These are phyloP conservation scores for Tanypteryx hageni DNA, from an alignment of 2,888 invertebrate species.

Conservation along the genomic window DNA sequence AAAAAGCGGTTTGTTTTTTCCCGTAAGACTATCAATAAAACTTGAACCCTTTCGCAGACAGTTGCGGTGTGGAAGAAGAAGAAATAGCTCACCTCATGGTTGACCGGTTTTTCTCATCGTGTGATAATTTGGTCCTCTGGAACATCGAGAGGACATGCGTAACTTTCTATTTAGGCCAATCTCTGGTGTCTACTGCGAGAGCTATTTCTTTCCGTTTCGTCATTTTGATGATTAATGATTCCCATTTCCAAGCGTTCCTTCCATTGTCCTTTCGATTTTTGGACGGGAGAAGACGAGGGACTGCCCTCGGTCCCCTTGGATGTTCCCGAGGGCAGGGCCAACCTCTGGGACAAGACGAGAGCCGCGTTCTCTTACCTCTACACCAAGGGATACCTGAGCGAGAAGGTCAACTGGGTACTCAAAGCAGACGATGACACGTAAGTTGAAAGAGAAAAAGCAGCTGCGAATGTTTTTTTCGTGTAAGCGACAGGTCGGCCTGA, in stretches of 20 bases:
- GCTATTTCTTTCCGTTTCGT: neutral
- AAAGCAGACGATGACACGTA: slow-evolving; percentile 58
- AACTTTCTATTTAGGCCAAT: slow-evolving; percentile 7
- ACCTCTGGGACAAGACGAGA: slow-evolving; percentile 51
- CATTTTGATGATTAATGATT: neutral
- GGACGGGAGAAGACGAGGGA: slow-evolving; percentile 31
- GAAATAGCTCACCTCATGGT: neutral
- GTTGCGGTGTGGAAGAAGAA: too few relatives aligned
- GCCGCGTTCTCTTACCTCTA: slow-evolving; percentile 39
- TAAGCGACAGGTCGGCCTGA: neutral
- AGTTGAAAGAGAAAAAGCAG: neutral
- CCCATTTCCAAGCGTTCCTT: neutral
- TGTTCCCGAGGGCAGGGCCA: slow-evolving; percentile 36
- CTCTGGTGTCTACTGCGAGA: neutral
- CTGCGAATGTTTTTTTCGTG: neutral
- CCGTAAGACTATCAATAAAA: too few relatives aligned
- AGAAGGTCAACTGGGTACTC: slow-evolving; percentile 41
- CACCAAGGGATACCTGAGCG: slow-evolving; percentile 13
- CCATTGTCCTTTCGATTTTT: neutral
- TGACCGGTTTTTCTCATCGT: neutral
- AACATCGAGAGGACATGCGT: neutral
- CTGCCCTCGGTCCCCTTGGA: slow-evolving; percentile 19
- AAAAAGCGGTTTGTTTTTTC: too few relatives aligned
- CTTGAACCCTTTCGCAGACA: too few relatives aligned
- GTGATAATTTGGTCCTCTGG: neutral